Evolutionary conservation across 2,797 vertebrate species (phyloP).

Genomic region (Schizopygopsis malacanthus): DNA sequence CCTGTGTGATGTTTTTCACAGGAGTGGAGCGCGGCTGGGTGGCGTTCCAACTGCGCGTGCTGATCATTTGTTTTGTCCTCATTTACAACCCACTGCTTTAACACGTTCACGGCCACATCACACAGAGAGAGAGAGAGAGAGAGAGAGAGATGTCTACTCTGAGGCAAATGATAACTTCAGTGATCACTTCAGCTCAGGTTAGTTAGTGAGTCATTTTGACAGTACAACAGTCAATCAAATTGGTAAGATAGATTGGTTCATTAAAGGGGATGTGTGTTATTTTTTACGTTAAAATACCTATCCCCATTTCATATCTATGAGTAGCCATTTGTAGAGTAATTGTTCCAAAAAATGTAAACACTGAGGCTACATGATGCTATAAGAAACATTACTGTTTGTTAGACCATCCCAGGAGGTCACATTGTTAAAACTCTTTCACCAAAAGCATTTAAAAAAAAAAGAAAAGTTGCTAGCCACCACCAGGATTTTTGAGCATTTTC

Average conservation of each 20-base stretch:
- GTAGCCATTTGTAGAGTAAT: background rate
- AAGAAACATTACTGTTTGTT: background rate
- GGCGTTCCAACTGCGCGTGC: slow-evolving; percentile 79
- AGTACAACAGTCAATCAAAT: slow-evolving; percentile 55
- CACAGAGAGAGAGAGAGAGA: slow-evolving; percentile 45
- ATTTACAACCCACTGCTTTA: slow-evolving; percentile 73
- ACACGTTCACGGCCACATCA: slow-evolving; percentile 76
- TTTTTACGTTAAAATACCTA: background rate
- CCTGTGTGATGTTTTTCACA: slow-evolving; percentile 79
- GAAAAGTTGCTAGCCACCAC: background rate
- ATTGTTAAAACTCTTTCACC: background rate
- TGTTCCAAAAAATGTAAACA: background rate
- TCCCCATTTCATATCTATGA: background rate
- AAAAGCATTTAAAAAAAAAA: background rate
- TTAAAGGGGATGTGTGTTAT: background rate
- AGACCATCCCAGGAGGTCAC: background rate
- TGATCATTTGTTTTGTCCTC: slow-evolving; percentile 84
- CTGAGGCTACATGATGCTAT: background rate
- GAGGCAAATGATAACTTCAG: slow-evolving; percentile 7
- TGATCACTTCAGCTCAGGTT: slow-evolving; percentile 22
- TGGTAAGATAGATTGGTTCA: background rate
- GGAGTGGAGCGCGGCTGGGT: slow-evolving; percentile 79
- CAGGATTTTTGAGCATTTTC: too few relatives aligned
- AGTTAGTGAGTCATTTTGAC: background rate
- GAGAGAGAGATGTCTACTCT: background rate